Evolutionary conservation across 2,113 vertebrate species (phyloP).

Genomic region (Circaetus gallicus): DNA sequence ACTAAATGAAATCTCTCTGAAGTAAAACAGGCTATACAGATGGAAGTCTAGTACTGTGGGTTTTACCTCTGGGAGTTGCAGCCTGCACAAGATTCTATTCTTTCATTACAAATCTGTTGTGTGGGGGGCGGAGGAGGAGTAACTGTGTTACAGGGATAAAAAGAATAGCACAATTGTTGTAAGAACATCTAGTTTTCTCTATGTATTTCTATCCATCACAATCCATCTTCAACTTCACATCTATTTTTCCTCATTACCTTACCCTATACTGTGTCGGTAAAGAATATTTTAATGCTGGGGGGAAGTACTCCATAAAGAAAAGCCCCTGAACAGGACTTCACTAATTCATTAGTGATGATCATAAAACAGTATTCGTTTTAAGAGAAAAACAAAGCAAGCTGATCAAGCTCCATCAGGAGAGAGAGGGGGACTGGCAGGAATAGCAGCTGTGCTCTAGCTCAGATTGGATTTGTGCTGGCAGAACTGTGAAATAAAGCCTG

Average conservation of each 20-base stretch:
- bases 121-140: conserved; percentile 75
- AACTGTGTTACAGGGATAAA: conserved; percentile 68
- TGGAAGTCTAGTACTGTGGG: conserved; percentile 78
- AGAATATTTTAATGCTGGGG: background rate
- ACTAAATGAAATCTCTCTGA: conserved; percentile 60
- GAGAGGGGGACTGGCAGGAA: conserved; percentile 19
- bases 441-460: conserved; percentile 60
- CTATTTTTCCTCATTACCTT: conserved; percentile 6
- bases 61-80: conserved; percentile 77
- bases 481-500: conserved; percentile 60
- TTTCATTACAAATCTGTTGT: conserved; percentile 81
- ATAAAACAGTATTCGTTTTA: background rate
- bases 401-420: conserved; percentile 48
- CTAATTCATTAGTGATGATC: conserved; percentile 16
- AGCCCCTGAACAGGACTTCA: background rate
- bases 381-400: conserved; percentile 46
- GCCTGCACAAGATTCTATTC: conserved; percentile 76
- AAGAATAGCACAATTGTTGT: conserved; percentile 75
- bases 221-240: conserved; percentile 38
- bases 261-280: background rate
- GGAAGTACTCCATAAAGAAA: background rate
- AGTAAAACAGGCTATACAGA: conserved; percentile 71
- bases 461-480: conserved; percentile 64
- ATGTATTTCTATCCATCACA: conserved; percentile 55
- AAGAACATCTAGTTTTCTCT: conserved; percentile 72